Evolutionary conservation across 2,113 vertebrate genomes (phyloP).

Genomic region (Lonchura striata): DNA sequence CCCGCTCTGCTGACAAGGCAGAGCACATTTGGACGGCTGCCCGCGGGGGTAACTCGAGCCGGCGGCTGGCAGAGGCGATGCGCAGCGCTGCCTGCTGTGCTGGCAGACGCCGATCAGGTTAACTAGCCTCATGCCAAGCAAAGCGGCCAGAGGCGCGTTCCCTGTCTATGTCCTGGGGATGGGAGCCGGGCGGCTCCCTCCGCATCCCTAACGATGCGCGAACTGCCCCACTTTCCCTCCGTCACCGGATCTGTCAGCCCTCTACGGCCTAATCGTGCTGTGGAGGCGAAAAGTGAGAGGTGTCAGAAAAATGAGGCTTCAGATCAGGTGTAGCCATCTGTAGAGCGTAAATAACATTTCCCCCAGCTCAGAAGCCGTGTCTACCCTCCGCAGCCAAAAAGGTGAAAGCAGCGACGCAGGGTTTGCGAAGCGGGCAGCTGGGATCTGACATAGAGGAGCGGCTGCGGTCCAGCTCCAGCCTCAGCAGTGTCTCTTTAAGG

Average conservation of each 20-base stretch:
- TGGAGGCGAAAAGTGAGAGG: slow-evolving; percentile 32
- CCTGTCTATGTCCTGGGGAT: neutral
- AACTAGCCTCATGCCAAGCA: neutral
- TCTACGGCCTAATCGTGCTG: neutral
- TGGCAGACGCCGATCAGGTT: neutral
- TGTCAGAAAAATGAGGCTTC: slow-evolving; percentile 19
- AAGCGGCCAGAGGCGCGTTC: neutral
- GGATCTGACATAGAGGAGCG: neutral
- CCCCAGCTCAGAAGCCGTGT: neutral
- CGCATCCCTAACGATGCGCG: neutral
- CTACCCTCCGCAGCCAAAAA: neutral
- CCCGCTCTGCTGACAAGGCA: neutral
- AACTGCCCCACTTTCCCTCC: neutral
- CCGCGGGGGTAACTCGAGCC: neutral
- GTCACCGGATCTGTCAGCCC: neutral
- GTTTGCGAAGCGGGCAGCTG: neutral
- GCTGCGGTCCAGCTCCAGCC: neutral
- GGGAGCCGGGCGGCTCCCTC: neutral
- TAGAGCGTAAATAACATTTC: neutral
- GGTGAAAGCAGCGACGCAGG: neutral
- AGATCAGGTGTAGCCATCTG: neutral
- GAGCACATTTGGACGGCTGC: neutral
- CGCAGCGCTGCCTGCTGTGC: neutral
- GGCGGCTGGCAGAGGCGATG: neutral
- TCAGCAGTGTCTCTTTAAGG: neutral